Evolutionary conservation across 2,888 invertebrate genomes (phyloP).

Genomic region (Mylabris sibirica): DNA sequence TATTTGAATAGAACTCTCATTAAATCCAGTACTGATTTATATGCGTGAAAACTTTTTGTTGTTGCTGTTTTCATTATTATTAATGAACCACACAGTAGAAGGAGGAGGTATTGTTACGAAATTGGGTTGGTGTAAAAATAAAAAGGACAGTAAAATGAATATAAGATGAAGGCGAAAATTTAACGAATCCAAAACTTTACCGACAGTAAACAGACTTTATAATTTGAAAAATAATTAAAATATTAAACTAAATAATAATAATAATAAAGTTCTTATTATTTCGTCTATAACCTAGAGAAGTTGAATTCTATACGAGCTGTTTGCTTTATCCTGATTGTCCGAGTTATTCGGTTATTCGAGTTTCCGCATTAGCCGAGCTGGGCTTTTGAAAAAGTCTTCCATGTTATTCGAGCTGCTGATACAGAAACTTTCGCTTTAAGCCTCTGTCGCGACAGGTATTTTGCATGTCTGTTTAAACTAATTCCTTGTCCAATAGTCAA

Average conservation of each 20-base stretch:
- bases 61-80: not conserved
- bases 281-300: not conserved
- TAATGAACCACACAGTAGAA: not conserved
- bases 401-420: no score
- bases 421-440: no score
- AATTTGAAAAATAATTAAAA: conserved; percentile 14
- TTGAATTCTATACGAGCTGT: not conserved
- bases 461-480: no score
- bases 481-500: no score
- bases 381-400: no score
- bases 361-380: no score
- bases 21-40: conserved; percentile 6
- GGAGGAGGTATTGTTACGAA: not conserved
- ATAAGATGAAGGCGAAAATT: not conserved
- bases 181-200: conserved; percentile 7
- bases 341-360: no score
- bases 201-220: conserved; percentile 14
- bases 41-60: not conserved
- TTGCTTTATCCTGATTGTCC: no score
- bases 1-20: conserved; percentile 4
- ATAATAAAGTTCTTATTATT: not conserved
- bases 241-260: not conserved
- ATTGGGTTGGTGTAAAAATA: not conserved
- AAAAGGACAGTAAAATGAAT: not conserved
- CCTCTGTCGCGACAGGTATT: no score